Evolutionary conservation across 2,113 vertebrate species (phyloP).

Genomic region (Alces alces): DNA sequence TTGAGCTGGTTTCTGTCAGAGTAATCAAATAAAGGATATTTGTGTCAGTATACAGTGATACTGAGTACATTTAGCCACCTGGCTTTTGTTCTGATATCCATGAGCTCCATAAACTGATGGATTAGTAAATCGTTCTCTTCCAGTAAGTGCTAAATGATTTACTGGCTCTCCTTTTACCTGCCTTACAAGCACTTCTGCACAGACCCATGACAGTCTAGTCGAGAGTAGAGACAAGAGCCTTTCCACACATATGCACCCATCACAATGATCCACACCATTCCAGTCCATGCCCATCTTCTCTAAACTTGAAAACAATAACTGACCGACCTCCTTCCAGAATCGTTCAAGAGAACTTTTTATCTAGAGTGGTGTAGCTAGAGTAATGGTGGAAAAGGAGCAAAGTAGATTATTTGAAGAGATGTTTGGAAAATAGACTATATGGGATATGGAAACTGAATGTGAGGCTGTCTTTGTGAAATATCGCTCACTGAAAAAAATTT

Average conservation of each 20-base stretch:
- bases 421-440: neutral
- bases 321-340: neutral
- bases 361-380: neutral
- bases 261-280: rapidly evolving
- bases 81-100: conserved; percentile 33
- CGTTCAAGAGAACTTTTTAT: neutral
- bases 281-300: neutral
- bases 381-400: neutral
- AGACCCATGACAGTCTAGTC: neutral
- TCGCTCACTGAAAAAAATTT: neutral
- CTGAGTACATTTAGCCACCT: neutral
- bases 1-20: conserved; percentile 46
- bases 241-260: neutral
- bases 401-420: neutral
- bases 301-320: neutral
- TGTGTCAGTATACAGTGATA: neutral
- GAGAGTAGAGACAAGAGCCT: neutral
- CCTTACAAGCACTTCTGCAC: neutral
- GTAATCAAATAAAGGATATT: conserved; percentile 40
- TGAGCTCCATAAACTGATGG: neutral
- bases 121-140: neutral
- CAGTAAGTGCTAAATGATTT: neutral
- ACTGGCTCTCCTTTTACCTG: neutral
- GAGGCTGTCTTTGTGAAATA: neutral
- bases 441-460: neutral